Percentiles rank a stretch among this genome's conserved stretches.
Evolutionary conservation across 2,888 invertebrate genomes (phyloP).

Genomic region (Thera obeliscata): DNA sequence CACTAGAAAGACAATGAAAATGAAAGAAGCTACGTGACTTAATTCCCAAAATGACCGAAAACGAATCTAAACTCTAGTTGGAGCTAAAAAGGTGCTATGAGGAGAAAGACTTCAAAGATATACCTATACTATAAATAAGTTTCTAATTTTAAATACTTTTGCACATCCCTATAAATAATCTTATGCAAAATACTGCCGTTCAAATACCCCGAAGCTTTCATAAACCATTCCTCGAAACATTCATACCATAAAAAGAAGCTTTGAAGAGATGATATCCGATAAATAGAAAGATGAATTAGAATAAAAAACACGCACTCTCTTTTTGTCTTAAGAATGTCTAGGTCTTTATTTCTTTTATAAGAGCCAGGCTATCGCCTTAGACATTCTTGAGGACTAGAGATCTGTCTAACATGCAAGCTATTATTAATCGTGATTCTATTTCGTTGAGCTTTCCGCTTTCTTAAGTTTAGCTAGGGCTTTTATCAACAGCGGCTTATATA

Average conservation of each 20-base stretch:
- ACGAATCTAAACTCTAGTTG: not conserved
- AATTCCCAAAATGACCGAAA: too few species aligned
- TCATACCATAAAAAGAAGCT: not conserved
- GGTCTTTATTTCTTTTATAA: too few species aligned
- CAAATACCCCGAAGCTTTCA: too few species aligned
- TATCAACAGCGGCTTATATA: conserved; percentile 77
- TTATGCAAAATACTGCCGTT: too few species aligned
- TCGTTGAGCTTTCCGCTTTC: not conserved
- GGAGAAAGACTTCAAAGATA: not conserved
- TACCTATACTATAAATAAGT: not conserved
- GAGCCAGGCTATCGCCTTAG: not conserved
- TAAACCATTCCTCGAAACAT: not conserved
- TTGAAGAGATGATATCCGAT: too few species aligned
- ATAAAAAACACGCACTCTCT: too few species aligned
- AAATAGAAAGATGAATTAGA: too few species aligned
- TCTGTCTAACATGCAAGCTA: not conserved
- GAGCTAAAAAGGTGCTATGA: not conserved
- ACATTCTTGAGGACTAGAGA: not conserved
- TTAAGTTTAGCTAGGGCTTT: conserved; percentile 10
- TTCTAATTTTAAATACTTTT: not conserved
- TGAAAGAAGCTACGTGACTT: too few species aligned
- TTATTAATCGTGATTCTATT: not conserved
- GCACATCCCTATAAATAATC: too few species aligned
- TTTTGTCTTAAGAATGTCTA: too few species aligned
- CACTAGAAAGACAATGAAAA: too few species aligned